Evolutionary conservation across 2,888 invertebrate species (phyloP).

Genomic region (Tipula vernalis): DNA sequence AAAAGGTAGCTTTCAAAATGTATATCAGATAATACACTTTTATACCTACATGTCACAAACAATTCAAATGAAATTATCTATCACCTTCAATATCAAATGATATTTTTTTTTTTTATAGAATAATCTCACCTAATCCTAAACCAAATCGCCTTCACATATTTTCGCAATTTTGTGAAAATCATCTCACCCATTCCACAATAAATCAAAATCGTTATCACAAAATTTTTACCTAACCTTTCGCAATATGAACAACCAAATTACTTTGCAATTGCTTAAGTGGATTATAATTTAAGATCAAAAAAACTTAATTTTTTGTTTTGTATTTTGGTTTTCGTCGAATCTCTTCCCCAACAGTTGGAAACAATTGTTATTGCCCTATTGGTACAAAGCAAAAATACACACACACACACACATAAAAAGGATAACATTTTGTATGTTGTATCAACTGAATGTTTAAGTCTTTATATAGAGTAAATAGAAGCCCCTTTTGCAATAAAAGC

Average conservation of each 20-base stretch:
- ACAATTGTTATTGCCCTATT: neutral
- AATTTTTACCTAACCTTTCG: neutral
- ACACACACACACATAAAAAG: neutral
- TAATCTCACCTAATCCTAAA: neutral
- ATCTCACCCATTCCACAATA: neutral
- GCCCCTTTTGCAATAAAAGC: neutral
- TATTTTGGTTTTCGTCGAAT: neutral
- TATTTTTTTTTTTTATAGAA: too few relatives aligned
- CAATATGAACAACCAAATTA: neutral
- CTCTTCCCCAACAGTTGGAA: neutral
- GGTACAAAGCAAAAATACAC: neutral
- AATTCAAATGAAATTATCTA: too few relatives aligned
- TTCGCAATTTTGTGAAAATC: neutral
- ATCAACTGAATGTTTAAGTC: neutral
- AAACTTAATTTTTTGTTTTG: neutral
- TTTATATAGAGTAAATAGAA: neutral
- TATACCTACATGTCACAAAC: too few relatives aligned
- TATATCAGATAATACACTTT: too few relatives aligned
- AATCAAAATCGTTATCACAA: neutral
- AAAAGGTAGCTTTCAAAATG: too few relatives aligned
- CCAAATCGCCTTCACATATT: neutral
- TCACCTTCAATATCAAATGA: too few relatives aligned
- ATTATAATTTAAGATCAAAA: neutral
- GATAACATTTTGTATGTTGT: neutral
- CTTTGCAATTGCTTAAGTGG: neutral